Conservation (phyloP, 2,113 vertebrate species). For the Paralichthys olivaceus region DNA sequence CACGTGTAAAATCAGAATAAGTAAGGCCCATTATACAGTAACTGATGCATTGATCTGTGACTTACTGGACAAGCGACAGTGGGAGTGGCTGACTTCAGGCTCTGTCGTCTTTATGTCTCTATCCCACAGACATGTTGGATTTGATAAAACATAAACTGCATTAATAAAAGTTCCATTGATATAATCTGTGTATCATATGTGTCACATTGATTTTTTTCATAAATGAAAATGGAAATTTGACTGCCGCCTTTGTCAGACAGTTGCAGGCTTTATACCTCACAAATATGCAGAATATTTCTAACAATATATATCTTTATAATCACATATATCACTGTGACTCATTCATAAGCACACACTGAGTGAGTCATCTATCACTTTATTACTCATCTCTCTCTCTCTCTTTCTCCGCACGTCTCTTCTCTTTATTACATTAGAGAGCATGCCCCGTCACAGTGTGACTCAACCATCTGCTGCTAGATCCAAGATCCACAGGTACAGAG, state of each 20-base stretch:
- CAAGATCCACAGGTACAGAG: background rate
- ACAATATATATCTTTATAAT: slow-evolving; percentile 51
- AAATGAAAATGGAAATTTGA: background rate
- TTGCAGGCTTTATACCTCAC: slow-evolving; percentile 3
- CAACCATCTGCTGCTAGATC: slow-evolving; percentile 38
- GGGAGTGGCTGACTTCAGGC: too few species aligned
- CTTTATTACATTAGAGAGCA: slow-evolving; percentile 54
- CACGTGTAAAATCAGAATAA: too few species aligned
- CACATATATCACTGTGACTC: slow-evolving; percentile 59
- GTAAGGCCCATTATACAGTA: too few species aligned
- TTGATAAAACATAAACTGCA: slow-evolving; percentile 14
- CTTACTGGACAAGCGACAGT: too few species aligned
- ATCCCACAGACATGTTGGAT: slow-evolving; percentile 18
- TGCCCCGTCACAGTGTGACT: slow-evolving; percentile 56
- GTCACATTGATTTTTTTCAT: slow-evolving; percentile 12
- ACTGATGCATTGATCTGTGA: too few species aligned
- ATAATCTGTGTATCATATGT: slow-evolving; percentile 1
- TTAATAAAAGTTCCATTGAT: background rate
- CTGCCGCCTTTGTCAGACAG: slow-evolving; percentile 5
- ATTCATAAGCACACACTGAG: slow-evolving; percentile 60
- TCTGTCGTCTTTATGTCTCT: slow-evolving; percentile 35
- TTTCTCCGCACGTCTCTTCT: background rate
- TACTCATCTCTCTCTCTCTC: slow-evolving; percentile 8
- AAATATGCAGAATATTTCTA: slow-evolving; percentile 20
- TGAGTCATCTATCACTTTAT: slow-evolving; percentile 67